Percentiles rank a stretch among this genome's conserved stretches.
Conservation (phyloP, 2,113 vertebrate species). For the Colinus virginianus region DNA sequence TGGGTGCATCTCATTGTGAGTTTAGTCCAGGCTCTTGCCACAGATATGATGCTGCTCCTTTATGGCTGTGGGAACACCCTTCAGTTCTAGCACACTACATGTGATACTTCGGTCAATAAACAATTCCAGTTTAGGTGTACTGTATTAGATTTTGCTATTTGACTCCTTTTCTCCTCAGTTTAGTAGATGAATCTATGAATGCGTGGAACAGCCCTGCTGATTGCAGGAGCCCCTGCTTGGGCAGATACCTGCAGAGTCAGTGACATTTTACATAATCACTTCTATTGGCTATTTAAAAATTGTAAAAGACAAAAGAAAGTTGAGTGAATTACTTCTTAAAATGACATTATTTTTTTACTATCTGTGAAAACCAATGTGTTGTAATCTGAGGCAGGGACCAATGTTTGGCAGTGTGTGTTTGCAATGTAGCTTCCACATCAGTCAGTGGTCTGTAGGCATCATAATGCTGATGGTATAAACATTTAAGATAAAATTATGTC, state of each 20-base stretch:
- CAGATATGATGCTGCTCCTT: neutral
- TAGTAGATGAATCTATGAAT: neutral
- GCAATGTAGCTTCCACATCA: neutral
- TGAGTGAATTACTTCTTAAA: neutral
- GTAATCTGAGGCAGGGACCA: neutral
- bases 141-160: neutral
- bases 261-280: neutral
- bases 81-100: neutral
- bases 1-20: neutral
- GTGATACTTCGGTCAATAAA: neutral
- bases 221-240: neutral
- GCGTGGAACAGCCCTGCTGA: neutral
- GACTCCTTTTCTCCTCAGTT: neutral
- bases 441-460: neutral
- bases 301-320: neutral
- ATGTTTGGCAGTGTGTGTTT: neutral
- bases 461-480: neutral
- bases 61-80: neutral
- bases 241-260: neutral
- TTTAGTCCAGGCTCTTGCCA: neutral
- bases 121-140: neutral
- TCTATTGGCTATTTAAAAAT: neutral
- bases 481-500: neutral
- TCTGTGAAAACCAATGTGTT: neutral
- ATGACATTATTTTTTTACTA: neutral